Evolutionary conservation across 2,888 invertebrate species (phyloP).

Genomic region (Pardosa pseudoannulata): DNA sequence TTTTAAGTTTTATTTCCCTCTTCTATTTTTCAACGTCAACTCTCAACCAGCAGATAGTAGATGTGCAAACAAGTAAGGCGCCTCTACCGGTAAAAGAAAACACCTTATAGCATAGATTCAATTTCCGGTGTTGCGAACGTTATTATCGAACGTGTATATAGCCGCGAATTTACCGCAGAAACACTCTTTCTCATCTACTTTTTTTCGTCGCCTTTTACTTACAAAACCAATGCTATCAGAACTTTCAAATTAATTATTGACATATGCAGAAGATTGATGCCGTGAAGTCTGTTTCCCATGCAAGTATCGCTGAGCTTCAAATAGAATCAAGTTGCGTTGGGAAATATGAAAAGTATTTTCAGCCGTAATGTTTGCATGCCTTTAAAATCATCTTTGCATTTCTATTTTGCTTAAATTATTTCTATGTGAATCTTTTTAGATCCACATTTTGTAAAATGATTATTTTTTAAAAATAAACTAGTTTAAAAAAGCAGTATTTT

Average conservation of each 20-base stretch:
- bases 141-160: slow-evolving; percentile 65
- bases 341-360: too few species aligned
- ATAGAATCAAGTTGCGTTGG: background rate
- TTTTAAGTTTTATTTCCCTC: slow-evolving; percentile 38
- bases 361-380: too few species aligned
- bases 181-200: slow-evolving; percentile 14
- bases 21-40: slow-evolving; percentile 66
- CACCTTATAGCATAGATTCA: slow-evolving; percentile 68
- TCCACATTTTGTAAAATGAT: too few species aligned
- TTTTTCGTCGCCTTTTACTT: slow-evolving; percentile 21
- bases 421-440: too few species aligned
- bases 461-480: too few species aligned
- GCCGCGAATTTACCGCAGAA: slow-evolving; percentile 47
- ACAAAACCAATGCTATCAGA: slow-evolving; percentile 16
- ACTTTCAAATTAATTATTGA: slow-evolving; percentile 55
- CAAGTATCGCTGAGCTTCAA: background rate
- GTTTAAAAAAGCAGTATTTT: too few species aligned
- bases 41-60: slow-evolving; percentile 54
- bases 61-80: slow-evolving; percentile 56
- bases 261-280: slow-evolving; percentile 40
- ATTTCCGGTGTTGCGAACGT: slow-evolving; percentile 60
- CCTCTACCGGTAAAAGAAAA: slow-evolving; percentile 63
- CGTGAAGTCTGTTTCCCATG: background rate
- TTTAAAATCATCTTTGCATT: too few species aligned
- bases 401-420: too few species aligned